Conservation (phyloP, 2,888 invertebrate species). For the Leptogaster cylindrica region DNA sequence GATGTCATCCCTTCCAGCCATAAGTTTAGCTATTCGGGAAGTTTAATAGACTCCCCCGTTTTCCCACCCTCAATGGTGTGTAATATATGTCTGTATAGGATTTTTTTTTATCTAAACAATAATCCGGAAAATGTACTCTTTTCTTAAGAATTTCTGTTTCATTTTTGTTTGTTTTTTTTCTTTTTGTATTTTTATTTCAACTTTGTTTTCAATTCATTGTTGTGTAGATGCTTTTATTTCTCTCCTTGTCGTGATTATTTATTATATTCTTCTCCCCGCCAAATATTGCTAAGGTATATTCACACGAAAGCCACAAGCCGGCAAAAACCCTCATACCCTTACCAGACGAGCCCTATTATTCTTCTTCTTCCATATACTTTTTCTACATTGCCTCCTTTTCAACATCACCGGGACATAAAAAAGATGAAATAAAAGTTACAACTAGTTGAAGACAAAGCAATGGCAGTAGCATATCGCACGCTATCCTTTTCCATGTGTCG, state of each 20-base stretch:
- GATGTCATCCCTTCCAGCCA: no score
- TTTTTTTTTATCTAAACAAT: slow-evolving; percentile 32
- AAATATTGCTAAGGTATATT: slow-evolving; percentile 23
- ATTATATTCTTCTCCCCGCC: slow-evolving; percentile 19
- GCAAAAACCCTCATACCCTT: slow-evolving; percentile 4
- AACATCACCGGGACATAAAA: slow-evolving; percentile 28
- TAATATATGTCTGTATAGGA: no score
- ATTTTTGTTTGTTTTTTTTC: no score
- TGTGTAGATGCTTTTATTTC: slow-evolving; percentile 38
- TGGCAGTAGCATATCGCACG: slow-evolving; percentile 23
- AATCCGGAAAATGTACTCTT: background rate
- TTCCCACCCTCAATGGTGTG: no score
- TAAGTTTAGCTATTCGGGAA: no score
- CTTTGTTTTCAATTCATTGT: no score
- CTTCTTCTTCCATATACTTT: no score
- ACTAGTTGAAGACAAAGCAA: slow-evolving; percentile 35
- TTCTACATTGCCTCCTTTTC: slow-evolving; percentile 6
- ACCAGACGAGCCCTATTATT: slow-evolving; percentile 14
- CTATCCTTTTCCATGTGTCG: slow-evolving; percentile 35
- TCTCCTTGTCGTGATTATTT: slow-evolving; percentile 37
- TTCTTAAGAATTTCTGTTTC: slow-evolving; percentile 7
- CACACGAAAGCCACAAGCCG: slow-evolving; percentile 30
- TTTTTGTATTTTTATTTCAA: no score
- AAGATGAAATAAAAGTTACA: slow-evolving; percentile 38
- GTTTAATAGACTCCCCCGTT: no score